phyloP scores from a whole-genome alignment of 2,797 vertebrate genomes.

The Adrianichthys oophorus region DNA sequence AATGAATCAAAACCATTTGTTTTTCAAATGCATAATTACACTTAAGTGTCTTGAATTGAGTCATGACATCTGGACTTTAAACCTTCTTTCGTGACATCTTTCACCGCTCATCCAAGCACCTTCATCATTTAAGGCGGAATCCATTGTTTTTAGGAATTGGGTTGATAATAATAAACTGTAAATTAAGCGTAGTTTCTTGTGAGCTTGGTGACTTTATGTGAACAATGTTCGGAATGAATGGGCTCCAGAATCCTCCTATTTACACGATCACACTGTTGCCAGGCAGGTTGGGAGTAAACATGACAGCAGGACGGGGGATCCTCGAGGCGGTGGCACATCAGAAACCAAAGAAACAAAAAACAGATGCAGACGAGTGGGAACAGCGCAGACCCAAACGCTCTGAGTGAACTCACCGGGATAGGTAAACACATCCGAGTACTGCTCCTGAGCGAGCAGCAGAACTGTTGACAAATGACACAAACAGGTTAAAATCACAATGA shows the following conservation, averaged over 20 bases:
- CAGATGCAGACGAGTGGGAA: constrained; percentile 51
- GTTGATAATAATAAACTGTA: too few relatives aligned
- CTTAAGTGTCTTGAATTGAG: too few relatives aligned
- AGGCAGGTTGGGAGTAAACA: constrained; percentile 46
- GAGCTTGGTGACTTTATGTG: constrained; percentile 48
- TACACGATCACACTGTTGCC: constrained; percentile 34
- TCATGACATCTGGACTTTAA: too few relatives aligned
- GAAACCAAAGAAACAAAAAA: constrained; percentile 47
- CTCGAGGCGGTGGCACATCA: constrained; percentile 58
- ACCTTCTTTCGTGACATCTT: too few relatives aligned
- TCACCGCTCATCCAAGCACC: too few relatives aligned
- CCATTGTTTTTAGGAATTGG: too few relatives aligned
- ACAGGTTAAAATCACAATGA: constrained; percentile 26
- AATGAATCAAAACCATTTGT: too few relatives aligned
- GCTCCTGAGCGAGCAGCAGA: constrained; percentile 72
- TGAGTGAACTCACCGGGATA: constrained; percentile 70
- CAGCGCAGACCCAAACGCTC: constrained; percentile 27
- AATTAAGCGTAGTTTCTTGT: not conserved
- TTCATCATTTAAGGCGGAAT: too few relatives aligned
- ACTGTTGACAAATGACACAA: constrained; percentile 48
- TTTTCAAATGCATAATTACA: too few relatives aligned
- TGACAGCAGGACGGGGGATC: constrained; percentile 11
- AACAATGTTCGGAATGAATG: constrained; percentile 49
- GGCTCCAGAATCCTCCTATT: constrained; percentile 35
- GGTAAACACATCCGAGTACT: constrained; percentile 53